Evolutionary conservation across 2,888 invertebrate genomes (phyloP).

Genomic region (Hyalella azteca): DNA sequence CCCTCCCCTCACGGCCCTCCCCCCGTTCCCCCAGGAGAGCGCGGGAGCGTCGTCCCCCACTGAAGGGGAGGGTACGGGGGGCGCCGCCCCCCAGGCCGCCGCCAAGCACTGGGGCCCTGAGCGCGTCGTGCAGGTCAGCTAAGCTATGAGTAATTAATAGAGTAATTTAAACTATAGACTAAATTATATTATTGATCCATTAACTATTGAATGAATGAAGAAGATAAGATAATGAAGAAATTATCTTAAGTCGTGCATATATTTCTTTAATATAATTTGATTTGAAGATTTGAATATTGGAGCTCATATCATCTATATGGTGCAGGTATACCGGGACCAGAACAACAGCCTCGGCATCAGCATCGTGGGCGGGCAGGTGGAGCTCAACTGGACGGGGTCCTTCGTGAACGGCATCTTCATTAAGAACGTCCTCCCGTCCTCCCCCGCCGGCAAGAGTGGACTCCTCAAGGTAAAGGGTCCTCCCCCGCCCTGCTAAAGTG

Average conservation of each 20-base stretch:
- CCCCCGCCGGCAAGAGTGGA: constrained; percentile 91
- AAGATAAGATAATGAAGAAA: too few species aligned
- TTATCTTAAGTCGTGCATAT: too few species aligned
- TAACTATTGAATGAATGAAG: too few species aligned
- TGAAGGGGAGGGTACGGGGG: background rate
- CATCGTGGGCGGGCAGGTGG: constrained; percentile 93
- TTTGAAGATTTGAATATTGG: too few species aligned
- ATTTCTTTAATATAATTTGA: too few species aligned
- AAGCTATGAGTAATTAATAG: too few species aligned
- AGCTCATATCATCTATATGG: too few species aligned
- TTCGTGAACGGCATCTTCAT: constrained; percentile 83
- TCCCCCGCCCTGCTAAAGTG: background rate
- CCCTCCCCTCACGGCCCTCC: too few species aligned
- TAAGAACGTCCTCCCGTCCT: constrained; percentile 91
- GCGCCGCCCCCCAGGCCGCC: constrained; percentile 42
- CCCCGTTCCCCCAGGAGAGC: constrained; percentile 3
- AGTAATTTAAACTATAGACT: too few species aligned
- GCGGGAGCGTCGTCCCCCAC: background rate
- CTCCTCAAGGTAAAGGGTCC: constrained; percentile 73
- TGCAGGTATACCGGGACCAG: constrained; percentile 61
- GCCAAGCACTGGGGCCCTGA: constrained; percentile 85
- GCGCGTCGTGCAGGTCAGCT: constrained; percentile 72
- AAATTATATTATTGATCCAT: too few species aligned
- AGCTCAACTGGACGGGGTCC: constrained; percentile 73
- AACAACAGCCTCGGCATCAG: constrained; percentile 86